Evolutionary conservation across 2,888 invertebrate genomes (phyloP), one percentile per base, ranked within the genome.

Genomic region (Eupeodes luniger): DNA sequence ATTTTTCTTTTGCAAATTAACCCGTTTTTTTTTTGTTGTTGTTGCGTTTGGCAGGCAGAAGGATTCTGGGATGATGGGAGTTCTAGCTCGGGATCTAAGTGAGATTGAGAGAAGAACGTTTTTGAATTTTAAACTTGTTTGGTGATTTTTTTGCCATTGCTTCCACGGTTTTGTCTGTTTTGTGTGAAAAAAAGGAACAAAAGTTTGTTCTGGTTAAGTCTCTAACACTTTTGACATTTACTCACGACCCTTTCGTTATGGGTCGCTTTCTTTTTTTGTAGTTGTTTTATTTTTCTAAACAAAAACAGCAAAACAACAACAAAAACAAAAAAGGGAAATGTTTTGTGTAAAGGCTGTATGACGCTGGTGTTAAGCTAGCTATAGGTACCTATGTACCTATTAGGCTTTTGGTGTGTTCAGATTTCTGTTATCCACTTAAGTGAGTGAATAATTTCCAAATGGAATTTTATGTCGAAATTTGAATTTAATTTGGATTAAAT

Each of bases 371-470:
- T 55, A 44, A 57, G 67, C 16, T 74, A 9, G 27, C 27, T 27
- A 27, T 27, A 27, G 27, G 27, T 27, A 27, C 27, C 27, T 27
- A 27, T 19, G 27, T 27, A 27, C 27, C 27, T 27, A 61, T 34
- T 16, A 44, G 61, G 62, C 61, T 72, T 40, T 40, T 77, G 49
- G 70, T 76, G 59, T 72, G 69, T 78, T 75, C 76, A 49, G 70
- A 70, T 76, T 75, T 83, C 67, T 87, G 86, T 83, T 87, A 87
- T 83, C 80, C 83, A 87, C 80, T 87, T 87, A 87, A 83, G 80
- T 76, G 80, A 83, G 86, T 87, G 86, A 87, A 87, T 83, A 83
- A 87, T 83, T 83, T 83, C 49, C 11, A 83, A 80, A 72, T 82
- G 67, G 85, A 78, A 82, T 82, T 78, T 78, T 78, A 67, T 83